phyloP scores from a whole-genome alignment of 2,797 vertebrate genomes.

The Galaxias olidus region DNA sequence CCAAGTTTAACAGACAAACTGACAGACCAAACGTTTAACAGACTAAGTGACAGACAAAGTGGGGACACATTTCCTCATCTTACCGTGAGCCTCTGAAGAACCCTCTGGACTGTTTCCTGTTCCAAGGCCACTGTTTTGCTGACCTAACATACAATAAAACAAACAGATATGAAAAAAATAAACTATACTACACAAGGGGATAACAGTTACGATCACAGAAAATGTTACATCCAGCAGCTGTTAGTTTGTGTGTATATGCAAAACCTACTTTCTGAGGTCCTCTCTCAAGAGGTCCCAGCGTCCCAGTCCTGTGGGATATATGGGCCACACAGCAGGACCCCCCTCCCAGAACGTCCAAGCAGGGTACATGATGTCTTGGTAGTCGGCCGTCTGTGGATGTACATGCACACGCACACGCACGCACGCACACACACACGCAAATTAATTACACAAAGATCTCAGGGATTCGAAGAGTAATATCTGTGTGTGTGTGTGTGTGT shows the following conservation, averaged over 20 bases:
- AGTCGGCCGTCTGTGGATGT: constrained; percentile 83
- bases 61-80: constrained; percentile 4
- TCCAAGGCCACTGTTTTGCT: constrained; percentile 90
- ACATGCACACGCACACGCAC: background rate
- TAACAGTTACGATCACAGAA: no score
- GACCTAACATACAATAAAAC: constrained; percentile 72
- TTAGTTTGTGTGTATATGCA: background rate
- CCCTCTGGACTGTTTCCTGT: constrained; percentile 87
- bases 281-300: constrained; percentile 97
- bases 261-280: constrained; percentile 83
- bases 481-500: background rate
- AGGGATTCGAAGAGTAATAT: background rate
- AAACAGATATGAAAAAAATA: background rate
- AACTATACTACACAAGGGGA: no score
- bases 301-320: constrained; percentile 94
- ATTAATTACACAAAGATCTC: constrained; percentile 2
- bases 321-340: constrained; percentile 97
- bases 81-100: constrained; percentile 97
- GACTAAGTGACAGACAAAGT: background rate
- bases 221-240: background rate
- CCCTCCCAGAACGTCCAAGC: constrained; percentile 99
- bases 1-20: background rate
- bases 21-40: background rate
- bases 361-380: constrained; percentile 97
- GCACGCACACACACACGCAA: background rate